Evolutionary conservation across 2,888 invertebrate genomes (phyloP).

Genomic region (Drosophila longiperda): DNA sequence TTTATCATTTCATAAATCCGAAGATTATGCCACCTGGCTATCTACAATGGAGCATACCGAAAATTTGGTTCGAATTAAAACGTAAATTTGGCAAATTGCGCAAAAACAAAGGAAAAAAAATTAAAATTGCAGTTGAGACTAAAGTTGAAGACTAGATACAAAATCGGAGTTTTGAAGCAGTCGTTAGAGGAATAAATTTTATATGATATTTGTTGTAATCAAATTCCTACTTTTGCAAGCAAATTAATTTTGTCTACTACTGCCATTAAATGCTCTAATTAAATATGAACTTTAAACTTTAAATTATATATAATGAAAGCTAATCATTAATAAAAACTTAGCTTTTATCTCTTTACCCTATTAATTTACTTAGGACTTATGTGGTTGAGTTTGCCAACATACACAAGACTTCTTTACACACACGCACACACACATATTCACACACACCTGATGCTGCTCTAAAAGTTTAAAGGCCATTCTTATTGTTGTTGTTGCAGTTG

Average conservation of each 20-base stretch:
- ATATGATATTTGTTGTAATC: neutral
- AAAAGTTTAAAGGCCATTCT: conserved; percentile 50
- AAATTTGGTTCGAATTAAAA: conserved; percentile 26
- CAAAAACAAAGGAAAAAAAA: neutral
- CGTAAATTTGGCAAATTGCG: conserved; percentile 14
- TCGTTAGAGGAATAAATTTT: neutral
- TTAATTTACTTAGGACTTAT: conserved; percentile 21
- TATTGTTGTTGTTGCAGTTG: conserved; percentile 21
- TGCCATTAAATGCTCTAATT: neutral
- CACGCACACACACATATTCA: conserved; percentile 1
- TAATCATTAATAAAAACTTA: neutral
- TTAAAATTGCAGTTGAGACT: neutral
- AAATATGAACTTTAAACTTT: neutral
- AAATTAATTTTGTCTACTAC: neutral
- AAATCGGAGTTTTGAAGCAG: neutral
- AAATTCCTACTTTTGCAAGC: neutral
- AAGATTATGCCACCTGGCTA: conserved; percentile 1
- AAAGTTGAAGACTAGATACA: neutral
- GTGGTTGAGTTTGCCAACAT: conserved; percentile 21
- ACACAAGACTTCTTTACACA: conserved; percentile 1
- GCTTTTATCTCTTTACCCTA: neutral
- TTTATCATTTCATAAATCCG: conserved; percentile 8
- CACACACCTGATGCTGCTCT: conserved; percentile 39
- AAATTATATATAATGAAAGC: neutral
- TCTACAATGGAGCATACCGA: conserved; percentile 21